phyloP scores from a whole-genome alignment of 2,797 vertebrate species.

The Serranus cabrilla region DNA sequence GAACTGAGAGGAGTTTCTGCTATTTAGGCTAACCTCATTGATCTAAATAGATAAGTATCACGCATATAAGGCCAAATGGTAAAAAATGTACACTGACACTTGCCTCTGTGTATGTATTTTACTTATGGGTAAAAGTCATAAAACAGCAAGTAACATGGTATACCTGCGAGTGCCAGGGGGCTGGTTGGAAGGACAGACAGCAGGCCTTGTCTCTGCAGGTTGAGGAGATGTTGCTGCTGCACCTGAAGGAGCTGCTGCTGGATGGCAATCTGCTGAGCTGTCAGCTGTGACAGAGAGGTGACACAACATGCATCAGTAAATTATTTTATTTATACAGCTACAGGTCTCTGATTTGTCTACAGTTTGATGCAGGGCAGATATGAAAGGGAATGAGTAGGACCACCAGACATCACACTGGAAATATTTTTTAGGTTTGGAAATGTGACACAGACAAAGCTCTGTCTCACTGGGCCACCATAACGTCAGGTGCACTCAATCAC shows the following conservation, averaged over 20 bases:
- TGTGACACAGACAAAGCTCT: background rate
- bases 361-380: background rate
- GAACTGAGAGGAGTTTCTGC: background rate
- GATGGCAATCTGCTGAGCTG: slow-evolving; percentile 95
- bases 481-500: slow-evolving; percentile 10
- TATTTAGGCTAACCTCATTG: no score
- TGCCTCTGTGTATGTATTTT: background rate
- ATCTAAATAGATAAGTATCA: background rate
- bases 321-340: no score
- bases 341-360: background rate
- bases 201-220: slow-evolving; percentile 96
- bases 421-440: background rate
- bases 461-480: background rate
- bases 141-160: background rate
- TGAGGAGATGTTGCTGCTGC: slow-evolving; percentile 98
- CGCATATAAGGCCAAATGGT: background rate
- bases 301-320: slow-evolving; percentile 25
- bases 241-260: slow-evolving; percentile 98
- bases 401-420: background rate
- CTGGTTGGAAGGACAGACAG: slow-evolving; percentile 88
- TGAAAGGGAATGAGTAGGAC: background rate
- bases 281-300: slow-evolving; percentile 88
- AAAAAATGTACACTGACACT: background rate
- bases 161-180: slow-evolving; percentile 63
- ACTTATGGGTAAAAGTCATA: background rate